phyloP scores from a whole-genome alignment of 1,140 invertebrate genomes.

The Drosophila lini region DNA sequence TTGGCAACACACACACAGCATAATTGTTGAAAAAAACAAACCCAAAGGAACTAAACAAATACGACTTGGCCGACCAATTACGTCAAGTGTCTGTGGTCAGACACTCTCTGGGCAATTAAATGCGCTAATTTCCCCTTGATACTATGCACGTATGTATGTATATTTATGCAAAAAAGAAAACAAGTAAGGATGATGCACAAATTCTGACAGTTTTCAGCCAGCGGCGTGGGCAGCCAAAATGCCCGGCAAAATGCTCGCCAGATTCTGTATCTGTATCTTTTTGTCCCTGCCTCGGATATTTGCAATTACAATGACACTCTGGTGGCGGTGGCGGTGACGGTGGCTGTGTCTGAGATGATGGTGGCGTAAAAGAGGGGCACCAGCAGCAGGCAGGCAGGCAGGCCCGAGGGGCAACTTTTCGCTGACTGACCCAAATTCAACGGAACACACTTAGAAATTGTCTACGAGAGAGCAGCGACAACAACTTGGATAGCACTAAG shows the following conservation, averaged over 20 bases:
- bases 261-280: slow-evolving; percentile 31
- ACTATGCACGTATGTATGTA: slow-evolving; percentile 24
- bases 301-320: slow-evolving; percentile 83
- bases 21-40: slow-evolving; percentile 10
- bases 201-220: slow-evolving; percentile 69
- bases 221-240: slow-evolving; percentile 65
- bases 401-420: slow-evolving; percentile 37
- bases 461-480: slow-evolving; percentile 66
- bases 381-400: not conserved
- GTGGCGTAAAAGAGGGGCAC: slow-evolving; percentile 1
- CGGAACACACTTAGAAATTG: slow-evolving; percentile 80
- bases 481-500: slow-evolving; percentile 75
- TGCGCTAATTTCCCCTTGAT: slow-evolving; percentile 77
- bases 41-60: slow-evolving; percentile 29
- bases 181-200: slow-evolving; percentile 49
- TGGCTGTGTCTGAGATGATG: not conserved
- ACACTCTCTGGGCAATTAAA: slow-evolving; percentile 80
- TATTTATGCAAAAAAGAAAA: slow-evolving; percentile 5
- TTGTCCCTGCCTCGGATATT: slow-evolving; percentile 70
- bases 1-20: slow-evolving; percentile 26
- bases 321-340: not conserved
- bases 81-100: slow-evolving; percentile 77
- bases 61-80: slow-evolving; percentile 67
- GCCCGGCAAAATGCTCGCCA: slow-evolving; percentile 35
- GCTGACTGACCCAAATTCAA: slow-evolving; percentile 79